phyloP scores from a whole-genome alignment of 2,888 invertebrate genomes.

The Drosophila fulvimacula region DNA sequence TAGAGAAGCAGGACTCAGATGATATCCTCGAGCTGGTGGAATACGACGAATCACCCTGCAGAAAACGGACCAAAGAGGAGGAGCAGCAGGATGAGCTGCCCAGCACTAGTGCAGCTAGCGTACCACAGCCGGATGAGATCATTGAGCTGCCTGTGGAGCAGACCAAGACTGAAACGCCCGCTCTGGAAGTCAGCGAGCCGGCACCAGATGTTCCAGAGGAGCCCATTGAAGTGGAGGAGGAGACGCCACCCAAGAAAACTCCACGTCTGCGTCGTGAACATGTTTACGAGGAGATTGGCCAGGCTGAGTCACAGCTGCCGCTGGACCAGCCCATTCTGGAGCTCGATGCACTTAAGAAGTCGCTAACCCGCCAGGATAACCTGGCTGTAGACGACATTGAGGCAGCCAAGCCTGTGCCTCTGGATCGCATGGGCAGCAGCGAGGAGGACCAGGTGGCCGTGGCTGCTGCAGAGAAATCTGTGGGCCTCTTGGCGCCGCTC shows the following conservation, averaged over 20 bases:
- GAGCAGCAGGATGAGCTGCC: constrained; percentile 52
- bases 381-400: constrained; percentile 86
- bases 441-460: constrained; percentile 79
- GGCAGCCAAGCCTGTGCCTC: constrained; percentile 80
- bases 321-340: constrained; percentile 75
- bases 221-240: constrained; percentile 37
- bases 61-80: constrained; percentile 77
- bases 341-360: constrained; percentile 81
- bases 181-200: constrained; percentile 44
- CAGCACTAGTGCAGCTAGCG: constrained; percentile 63
- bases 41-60: constrained; percentile 84
- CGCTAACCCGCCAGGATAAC: constrained; percentile 83
- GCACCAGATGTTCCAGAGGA: constrained; percentile 4
- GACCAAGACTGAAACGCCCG: constrained; percentile 53
- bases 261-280: constrained; percentile 87
- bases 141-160: constrained; percentile 78
- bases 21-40: constrained; percentile 84
- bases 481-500: constrained; percentile 80
- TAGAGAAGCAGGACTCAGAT: constrained; percentile 85
- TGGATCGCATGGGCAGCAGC: constrained; percentile 85
- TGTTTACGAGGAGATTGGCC: constrained; percentile 88
- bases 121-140: constrained; percentile 84
- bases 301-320: constrained; percentile 32
- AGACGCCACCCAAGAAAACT: constrained; percentile 79
- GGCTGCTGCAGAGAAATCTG: constrained; percentile 39